These are phyloP conservation scores for Peromyscus polionotus DNA, from an alignment of 2,113 vertebrate genomes.

Conservation along the genomic window DNA sequence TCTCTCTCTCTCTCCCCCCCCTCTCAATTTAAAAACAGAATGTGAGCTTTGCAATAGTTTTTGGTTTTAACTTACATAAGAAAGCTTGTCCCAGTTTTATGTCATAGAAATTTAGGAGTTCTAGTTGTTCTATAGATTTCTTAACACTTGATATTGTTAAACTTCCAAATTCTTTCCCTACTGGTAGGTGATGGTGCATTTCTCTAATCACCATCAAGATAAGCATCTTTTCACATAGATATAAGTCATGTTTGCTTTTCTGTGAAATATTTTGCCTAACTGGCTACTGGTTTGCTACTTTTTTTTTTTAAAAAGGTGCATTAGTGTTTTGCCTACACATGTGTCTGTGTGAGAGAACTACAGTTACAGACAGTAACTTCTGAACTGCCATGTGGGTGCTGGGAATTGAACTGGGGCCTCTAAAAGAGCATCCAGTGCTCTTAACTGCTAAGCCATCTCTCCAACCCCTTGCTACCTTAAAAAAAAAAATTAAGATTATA, in stretches of 20 bases:
- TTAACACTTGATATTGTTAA: neutral
- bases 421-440: neutral
- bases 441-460: neutral
- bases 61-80: neutral
- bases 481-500: neutral
- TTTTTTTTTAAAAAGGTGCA: neutral
- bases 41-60: neutral
- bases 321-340: neutral
- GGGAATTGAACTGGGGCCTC: neutral
- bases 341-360: neutral
- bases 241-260: neutral
- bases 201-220: neutral
- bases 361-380: neutral
- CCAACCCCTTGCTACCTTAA: neutral
- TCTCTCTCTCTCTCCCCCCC: too few relatives aligned
- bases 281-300: neutral
- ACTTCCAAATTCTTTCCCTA: neutral
- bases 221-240: neutral
- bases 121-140: neutral
- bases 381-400: neutral
- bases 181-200: constrained; percentile 6
- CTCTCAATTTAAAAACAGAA: neutral
- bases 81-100: constrained; percentile 2
- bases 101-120: neutral
- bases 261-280: neutral